These are phyloP conservation scores for Dromiciops gliroides DNA, from an alignment of 2,113 vertebrate genomes.

Conservation along the genomic window DNA sequence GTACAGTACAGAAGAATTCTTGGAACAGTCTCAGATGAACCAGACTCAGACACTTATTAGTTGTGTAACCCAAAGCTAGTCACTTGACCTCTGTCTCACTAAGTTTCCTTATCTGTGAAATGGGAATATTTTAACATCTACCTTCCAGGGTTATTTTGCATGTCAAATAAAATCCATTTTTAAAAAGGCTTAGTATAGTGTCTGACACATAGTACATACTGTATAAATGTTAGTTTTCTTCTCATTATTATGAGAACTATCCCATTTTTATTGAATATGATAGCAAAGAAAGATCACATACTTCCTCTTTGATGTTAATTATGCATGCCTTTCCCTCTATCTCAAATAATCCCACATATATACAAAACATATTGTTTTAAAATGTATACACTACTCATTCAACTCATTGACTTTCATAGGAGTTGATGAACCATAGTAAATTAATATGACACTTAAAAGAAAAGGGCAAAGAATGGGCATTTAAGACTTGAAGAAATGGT, in stretches of 20 bases:
- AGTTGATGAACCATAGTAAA: not conserved
- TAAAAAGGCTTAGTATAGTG: not conserved
- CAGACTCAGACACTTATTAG: not conserved
- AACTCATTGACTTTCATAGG: not conserved
- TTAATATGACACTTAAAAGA: not conserved
- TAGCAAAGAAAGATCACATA: not conserved
- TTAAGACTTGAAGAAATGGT: not conserved
- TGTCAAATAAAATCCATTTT: not conserved
- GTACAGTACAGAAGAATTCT: not conserved
- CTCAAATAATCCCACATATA: not conserved
- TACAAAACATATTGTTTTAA: not conserved
- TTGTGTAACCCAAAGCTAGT: not conserved
- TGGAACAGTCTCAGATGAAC: not conserved
- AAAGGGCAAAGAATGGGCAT: not conserved
- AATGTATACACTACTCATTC: not conserved
- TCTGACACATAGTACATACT: not conserved
- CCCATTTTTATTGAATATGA: not conserved
- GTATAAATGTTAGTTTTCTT: too few species aligned
- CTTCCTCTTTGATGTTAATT: not conserved
- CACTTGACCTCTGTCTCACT: not conserved
- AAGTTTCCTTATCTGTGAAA: not conserved
- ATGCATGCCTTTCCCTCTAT: not conserved
- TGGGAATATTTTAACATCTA: not conserved
- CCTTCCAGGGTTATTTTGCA: not conserved
- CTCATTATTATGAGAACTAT: too few species aligned